Conservation (phyloP, 2,113 vertebrate species). For the Illadopsis cleaveri region DNA sequence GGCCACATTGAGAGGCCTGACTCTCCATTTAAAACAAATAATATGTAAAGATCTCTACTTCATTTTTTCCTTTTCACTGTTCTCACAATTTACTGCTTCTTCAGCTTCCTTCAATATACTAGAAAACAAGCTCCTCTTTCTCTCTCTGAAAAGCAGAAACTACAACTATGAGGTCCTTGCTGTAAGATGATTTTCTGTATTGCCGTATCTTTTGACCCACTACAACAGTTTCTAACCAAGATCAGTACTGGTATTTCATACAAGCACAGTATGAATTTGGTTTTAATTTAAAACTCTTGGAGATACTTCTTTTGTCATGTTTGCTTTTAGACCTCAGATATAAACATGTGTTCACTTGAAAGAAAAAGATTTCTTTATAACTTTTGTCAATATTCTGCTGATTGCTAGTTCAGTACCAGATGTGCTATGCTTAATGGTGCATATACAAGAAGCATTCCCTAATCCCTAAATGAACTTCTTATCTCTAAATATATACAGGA, state of each 20-base stretch:
- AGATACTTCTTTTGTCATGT: neutral
- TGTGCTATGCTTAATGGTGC: conserved; percentile 80
- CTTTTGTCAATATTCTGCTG: conserved; percentile 80
- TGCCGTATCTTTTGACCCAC: neutral
- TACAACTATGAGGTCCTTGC: neutral
- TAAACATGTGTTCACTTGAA: conserved; percentile 45
- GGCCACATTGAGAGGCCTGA: neutral
- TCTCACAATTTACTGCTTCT: neutral
- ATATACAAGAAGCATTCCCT: conserved; percentile 78
- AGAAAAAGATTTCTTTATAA: conserved; percentile 75
- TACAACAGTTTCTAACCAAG: neutral
- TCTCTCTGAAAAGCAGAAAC: neutral
- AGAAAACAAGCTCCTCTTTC: neutral
- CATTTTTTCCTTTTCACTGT: neutral
- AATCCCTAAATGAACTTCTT: conserved; percentile 84
- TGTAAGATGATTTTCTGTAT: neutral
- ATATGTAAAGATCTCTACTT: neutral
- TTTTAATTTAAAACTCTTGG: neutral
- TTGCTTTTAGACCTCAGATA: neutral
- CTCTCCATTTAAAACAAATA: neutral
- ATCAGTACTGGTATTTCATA: neutral
- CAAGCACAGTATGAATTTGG: neutral
- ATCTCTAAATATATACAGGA: conserved; percentile 80
- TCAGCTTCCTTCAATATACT: neutral
- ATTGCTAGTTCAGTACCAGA: conserved; percentile 79